phyloP scores from a whole-genome alignment of 2,113 vertebrate species.

The Prunella fulvescens region DNA sequence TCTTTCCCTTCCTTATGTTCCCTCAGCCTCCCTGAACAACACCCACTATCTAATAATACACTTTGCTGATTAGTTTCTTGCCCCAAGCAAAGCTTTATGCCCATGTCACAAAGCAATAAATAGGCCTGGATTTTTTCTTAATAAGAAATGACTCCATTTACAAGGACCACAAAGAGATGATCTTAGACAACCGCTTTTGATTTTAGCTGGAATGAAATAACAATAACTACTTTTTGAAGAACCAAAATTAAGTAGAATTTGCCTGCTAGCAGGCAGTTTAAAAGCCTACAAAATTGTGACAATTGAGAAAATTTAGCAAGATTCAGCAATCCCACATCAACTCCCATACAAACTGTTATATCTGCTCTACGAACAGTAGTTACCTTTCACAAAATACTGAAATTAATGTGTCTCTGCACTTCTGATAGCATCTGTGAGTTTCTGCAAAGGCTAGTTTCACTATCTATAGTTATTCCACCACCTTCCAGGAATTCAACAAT shows the following conservation, averaged over 20 bases:
- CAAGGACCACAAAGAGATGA: slow-evolving; percentile 20
- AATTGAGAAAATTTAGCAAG: slow-evolving; percentile 21
- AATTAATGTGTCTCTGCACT: background rate
- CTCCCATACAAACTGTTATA: background rate
- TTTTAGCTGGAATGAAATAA: slow-evolving; percentile 31
- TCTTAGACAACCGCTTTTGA: slow-evolving; percentile 8
- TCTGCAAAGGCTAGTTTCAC: background rate
- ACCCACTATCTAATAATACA: background rate
- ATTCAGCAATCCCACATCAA: background rate
- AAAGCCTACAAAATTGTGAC: background rate
- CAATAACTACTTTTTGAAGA: slow-evolving; percentile 29
- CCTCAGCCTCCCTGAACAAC: background rate
- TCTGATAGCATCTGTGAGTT: background rate
- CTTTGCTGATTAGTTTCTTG: background rate
- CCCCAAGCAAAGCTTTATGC: background rate
- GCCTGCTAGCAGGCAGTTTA: slow-evolving; percentile 6
- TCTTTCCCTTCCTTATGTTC: background rate
- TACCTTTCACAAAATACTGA: background rate
- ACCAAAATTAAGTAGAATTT: slow-evolving; percentile 1
- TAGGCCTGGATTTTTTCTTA: background rate
- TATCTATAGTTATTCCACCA: slow-evolving; percentile 34
- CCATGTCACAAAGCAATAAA: background rate
- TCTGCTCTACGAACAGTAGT: background rate
- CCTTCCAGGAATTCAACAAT: slow-evolving; percentile 48
- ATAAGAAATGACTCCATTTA: background rate